A percentile compares a stretch with the other conserved stretches of the same genome.
phyloP scores from a whole-genome alignment of 92 coral and sea anemone species.

The Umimayanthus kanabou region DNA sequence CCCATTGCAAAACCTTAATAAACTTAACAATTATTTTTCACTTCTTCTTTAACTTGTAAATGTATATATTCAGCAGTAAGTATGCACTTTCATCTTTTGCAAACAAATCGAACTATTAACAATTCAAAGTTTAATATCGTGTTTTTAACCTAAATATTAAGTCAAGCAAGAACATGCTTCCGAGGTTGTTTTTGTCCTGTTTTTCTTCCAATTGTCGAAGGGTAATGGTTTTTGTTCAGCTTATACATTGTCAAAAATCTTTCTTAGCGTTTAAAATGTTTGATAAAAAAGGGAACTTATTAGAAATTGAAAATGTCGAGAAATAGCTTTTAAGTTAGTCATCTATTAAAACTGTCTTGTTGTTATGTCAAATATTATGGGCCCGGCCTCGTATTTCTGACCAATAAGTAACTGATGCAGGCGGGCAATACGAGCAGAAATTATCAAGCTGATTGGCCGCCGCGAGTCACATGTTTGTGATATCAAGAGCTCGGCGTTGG shows the following conservation, averaged over 20 bases:
- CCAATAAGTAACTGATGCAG: not conserved
- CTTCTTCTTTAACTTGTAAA: no score
- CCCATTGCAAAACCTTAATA: no score
- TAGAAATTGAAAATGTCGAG: not conserved
- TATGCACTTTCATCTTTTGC: no score
- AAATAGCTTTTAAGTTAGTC: not conserved
- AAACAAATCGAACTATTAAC: no score
- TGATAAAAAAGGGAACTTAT: not conserved
- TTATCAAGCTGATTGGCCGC: slow-evolving; percentile 3
- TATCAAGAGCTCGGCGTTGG: slow-evolving; percentile 13
- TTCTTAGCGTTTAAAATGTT: not conserved
- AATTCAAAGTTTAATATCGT: no score
- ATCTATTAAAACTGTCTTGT: not conserved
- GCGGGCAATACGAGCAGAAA: slow-evolving; percentile 16
- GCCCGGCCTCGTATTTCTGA: not conserved
- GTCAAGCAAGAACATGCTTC: no score
- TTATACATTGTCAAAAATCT: not conserved
- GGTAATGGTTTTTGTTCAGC: no score
- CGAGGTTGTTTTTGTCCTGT: no score
- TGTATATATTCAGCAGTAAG: no score
- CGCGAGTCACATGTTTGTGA: not conserved
- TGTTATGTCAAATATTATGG: not conserved
- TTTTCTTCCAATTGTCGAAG: no score
- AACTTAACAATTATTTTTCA: no score
- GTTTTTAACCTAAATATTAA: no score